Percentiles rank a stretch among this genome's conserved stretches.
phyloP scores from a whole-genome alignment of 2,797 vertebrate genomes.

The Sitta carolinensis region DNA sequence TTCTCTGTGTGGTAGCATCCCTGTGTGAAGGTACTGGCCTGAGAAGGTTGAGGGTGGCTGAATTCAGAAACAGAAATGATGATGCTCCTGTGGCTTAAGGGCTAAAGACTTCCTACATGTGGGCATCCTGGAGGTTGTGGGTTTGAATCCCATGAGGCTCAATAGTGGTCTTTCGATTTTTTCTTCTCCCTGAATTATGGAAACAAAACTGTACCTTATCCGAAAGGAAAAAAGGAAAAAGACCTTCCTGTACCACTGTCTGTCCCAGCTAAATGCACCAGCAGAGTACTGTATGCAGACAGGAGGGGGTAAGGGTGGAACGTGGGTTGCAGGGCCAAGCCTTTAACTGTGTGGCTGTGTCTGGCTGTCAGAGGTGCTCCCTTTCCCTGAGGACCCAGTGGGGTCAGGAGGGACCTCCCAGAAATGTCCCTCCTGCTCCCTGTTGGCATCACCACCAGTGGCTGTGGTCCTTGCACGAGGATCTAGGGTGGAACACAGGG shows the following conservation, averaged over 20 bases:
- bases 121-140: not conserved
- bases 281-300: rapidly evolving
- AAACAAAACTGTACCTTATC: not conserved
- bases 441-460: not conserved
- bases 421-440: not conserved
- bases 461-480: not conserved
- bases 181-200: not conserved
- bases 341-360: rapidly evolving
- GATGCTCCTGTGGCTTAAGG: not conserved
- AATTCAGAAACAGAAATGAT: not conserved
- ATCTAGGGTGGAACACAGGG: not conserved
- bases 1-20: not conserved
- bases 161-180: rapidly evolving
- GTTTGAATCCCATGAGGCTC: conserved; percentile 21
- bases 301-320: not conserved
- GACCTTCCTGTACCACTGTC: not conserved
- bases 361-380: not conserved
- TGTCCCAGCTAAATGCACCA: not conserved
- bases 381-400: not conserved
- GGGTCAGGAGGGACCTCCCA: not conserved
- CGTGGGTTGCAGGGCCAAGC: not conserved
- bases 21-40: not conserved
- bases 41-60: not conserved
- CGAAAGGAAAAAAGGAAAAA: not conserved
- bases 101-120: not conserved